Evolutionary conservation across 2,888 invertebrate genomes (phyloP), one percentile per base, ranked within the genome.

Genomic region (Clepsis dumicolana): DNA sequence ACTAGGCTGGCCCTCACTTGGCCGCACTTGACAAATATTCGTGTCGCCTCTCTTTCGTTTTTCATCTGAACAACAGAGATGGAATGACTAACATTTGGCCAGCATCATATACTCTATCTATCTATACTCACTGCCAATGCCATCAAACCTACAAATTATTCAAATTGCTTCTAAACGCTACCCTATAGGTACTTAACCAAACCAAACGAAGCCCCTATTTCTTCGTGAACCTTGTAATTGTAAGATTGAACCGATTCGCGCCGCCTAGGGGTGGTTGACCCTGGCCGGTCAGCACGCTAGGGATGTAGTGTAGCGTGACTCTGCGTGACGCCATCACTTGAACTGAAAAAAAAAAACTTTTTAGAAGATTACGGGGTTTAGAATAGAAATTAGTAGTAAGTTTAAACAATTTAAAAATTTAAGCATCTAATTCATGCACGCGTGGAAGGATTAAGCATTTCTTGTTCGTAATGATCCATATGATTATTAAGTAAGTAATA

Each of bases 231-330:
- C 8, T 56, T 52, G 32, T 56, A 56, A 56, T 56, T 35, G 56
- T 56, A 21, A 56, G 56, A 56, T 16, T 21, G 18, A 7, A 32
- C 32, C 56, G 32, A 32, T 56, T 56, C 18, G 24, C 14, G 24
- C 50, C 21, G 21, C 56, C 21, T 4, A 21, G 35, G 1, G 56
- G 56, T 56, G n/a, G 56, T 35, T 21, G 32, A 56, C 56, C 56
- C 56, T 29, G 35, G 25, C 7, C 54, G 56, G 56, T 35, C 56
- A 56, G 16, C 56, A 56, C 56, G 56, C 56, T 18, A 18, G 56
- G 56, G 56, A 16, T 54, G 29, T 27, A 16, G 14, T n/a, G n/a
- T 29, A 29, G 29, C 29, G 29, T 29, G 29, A 29, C 5, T 3
- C 29, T 7, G 7, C 18, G 4, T 38, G 38, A 38, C 18, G 18